These are phyloP conservation scores for Sinella curviseta DNA, from an alignment of 1,140 invertebrate species.

Conservation along the genomic window DNA sequence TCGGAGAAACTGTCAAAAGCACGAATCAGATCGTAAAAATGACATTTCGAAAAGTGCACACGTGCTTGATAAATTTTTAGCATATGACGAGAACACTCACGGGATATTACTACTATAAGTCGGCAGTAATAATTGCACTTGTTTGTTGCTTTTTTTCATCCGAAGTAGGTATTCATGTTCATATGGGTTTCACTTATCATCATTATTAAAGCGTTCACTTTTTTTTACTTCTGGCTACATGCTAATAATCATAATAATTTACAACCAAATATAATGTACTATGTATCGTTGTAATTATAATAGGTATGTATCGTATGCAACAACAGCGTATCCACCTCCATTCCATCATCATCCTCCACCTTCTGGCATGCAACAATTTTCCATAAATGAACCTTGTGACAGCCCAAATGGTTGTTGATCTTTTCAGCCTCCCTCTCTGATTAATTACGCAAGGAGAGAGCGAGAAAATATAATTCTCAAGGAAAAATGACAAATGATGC, in stretches of 20 bases:
- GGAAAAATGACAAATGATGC: background rate
- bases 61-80: background rate
- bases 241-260: too few species aligned
- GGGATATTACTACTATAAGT: too few species aligned
- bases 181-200: too few species aligned
- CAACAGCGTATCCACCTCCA: background rate
- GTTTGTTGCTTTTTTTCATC: too few species aligned
- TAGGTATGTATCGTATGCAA: background rate
- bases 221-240: too few species aligned
- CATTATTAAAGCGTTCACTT: too few species aligned
- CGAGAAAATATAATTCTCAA: background rate
- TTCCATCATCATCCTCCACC: too few species aligned
- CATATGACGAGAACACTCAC: too few species aligned
- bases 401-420: constrained; percentile 5
- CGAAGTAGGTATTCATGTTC: too few species aligned
- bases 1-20: background rate
- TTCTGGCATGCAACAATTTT: background rate
- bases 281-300: background rate
- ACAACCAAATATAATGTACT: too few species aligned
- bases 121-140: too few species aligned
- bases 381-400: constrained; percentile 1
- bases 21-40: background rate
- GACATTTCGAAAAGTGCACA: background rate
- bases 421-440: background rate
- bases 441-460: background rate